Evolutionary conservation across 92 coral and sea anemone species (phyloP), one percentile per base, ranked within the genome.

Genomic region (Porites divaricata): DNA sequence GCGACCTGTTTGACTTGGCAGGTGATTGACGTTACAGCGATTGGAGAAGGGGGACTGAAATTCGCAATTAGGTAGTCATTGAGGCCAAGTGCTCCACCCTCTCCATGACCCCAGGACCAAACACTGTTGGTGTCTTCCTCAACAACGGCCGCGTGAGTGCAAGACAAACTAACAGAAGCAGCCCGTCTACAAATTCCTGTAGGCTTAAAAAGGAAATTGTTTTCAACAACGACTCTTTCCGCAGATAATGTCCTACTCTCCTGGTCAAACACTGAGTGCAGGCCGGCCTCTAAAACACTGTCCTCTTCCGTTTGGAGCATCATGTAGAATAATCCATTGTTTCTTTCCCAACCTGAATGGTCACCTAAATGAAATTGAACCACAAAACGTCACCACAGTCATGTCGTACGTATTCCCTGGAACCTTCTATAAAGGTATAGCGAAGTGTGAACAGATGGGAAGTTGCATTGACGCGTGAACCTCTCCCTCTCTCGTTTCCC

Each of bases 1-100:
- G 93, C 81, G 1, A 92, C 91, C 52, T 92, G 91, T 20, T 80
- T 75, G 1, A 86, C 81, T 53, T 89, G 77, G 53, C 86, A 81
- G 70, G 14, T 16, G 41, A 62, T 70, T 8, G 86, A 81, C 61
- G 62, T 41, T 9, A 81, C 78, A 41, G 49, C 49, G 58, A 50
- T 67, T 54, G 54, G 93, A 82, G 68, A 62, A 70, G 24, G 81
- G 20, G 64, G 68, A 70, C 28, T 63, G 56, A 63, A 73, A 54
- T 58, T 79, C 58, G 25, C 77, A n/a, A 25, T 72, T 68, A 71
- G 24, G 49, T 86, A 88, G 50, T 71, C 77, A 64, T 81, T 77
- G 17, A 92, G 72, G 11, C 90, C 90, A 20, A 92, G 89, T 16
- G 84, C 89, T 8, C 89, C 93, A 51, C n/a, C 28, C 4, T 86